Evolutionary conservation across 2,888 invertebrate genomes (phyloP), one percentile per base, ranked within the genome.

Genomic region (Tromatobia lineatoria): DNA sequence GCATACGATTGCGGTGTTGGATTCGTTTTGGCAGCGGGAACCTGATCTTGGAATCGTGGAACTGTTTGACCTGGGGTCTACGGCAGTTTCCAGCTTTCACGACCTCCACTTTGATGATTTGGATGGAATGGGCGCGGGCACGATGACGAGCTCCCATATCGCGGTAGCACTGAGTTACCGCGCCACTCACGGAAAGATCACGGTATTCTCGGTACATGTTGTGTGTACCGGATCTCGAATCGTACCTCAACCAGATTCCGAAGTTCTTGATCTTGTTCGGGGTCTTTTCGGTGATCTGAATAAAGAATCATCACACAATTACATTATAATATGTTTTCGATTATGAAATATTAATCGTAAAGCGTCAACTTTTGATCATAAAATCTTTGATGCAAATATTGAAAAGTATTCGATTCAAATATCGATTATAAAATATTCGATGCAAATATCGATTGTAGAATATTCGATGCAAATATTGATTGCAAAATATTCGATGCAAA

Each of bases 121-220:
- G 96, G 90, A 99, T 99, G 20, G 99, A 97, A 94, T 99, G 99
- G 69, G 99, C 99, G 87, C 99, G 96, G 42, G 99, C 99, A 93
- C 99, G 97, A 95, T 99, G 99, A 90, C 99, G 96, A 78, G 99
- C 99, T 87, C 96, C 97, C 92, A 92, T 92, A 93, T 99, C 99
- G 80, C 99, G 96, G 94, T 99, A 99, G 94, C 99, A 99, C 94
- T 98, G 98, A 15, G 99, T 99, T 79, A 99, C 99, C 81, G 99
- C 99, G 82, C 98, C 98, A 76, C 98, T 98, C 7, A 99, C 98
- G 82, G 98, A 97, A 90, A 99, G 95, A 94, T 99, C 99, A 89
- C 99, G 96, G 95, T 99, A 99, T 94, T 99, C 99, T 88, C 99
- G 96, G 97, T 99, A 99, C 99, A 99, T 99, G 96, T 99, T 99